Conservation (phyloP, 1,140 invertebrate genomes). For the Nasonia vitripennis region DNA sequence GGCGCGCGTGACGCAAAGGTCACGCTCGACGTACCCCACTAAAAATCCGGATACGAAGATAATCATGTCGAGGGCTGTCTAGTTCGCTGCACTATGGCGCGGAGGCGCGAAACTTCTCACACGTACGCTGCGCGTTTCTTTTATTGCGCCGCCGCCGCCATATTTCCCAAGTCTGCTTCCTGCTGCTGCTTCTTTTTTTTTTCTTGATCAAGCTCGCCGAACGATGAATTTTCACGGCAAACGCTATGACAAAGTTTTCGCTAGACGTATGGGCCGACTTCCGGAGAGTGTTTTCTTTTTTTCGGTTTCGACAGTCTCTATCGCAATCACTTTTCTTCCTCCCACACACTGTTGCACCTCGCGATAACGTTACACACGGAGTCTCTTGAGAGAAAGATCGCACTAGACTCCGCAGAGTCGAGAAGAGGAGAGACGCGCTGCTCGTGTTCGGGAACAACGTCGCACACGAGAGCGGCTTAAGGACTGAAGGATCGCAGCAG, state of each 20-base stretch:
- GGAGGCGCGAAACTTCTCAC: neutral
- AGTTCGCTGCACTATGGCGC: neutral
- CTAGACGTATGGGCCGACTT: too few relatives aligned
- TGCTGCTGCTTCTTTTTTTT: neutral
- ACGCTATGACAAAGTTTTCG: neutral
- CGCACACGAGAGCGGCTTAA: conserved; percentile 24
- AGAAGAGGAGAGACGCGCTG: too few relatives aligned
- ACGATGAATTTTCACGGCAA: neutral
- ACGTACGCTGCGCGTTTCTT: neutral
- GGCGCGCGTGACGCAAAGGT: conserved; percentile 24
- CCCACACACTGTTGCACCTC: too few relatives aligned
- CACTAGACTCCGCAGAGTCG: too few relatives aligned
- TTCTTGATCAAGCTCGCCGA: neutral
- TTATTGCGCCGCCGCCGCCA: neutral
- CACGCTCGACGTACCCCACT: conserved; percentile 76
- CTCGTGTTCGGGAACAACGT: neutral
- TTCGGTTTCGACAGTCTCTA: too few relatives aligned
- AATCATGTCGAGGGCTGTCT: conserved; percentile 74
- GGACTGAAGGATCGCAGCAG: conserved; percentile 43
- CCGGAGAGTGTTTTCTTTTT: too few relatives aligned
- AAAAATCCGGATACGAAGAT: conserved; percentile 81
- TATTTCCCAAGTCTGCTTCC: conserved; percentile 15
- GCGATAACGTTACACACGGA: too few relatives aligned
- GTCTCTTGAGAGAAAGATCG: too few relatives aligned
- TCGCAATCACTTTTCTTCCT: too few relatives aligned